These are phyloP conservation scores for Tauraco hartlaubi DNA, from an alignment of 2,797 vertebrate species.

Conservation along the genomic window DNA sequence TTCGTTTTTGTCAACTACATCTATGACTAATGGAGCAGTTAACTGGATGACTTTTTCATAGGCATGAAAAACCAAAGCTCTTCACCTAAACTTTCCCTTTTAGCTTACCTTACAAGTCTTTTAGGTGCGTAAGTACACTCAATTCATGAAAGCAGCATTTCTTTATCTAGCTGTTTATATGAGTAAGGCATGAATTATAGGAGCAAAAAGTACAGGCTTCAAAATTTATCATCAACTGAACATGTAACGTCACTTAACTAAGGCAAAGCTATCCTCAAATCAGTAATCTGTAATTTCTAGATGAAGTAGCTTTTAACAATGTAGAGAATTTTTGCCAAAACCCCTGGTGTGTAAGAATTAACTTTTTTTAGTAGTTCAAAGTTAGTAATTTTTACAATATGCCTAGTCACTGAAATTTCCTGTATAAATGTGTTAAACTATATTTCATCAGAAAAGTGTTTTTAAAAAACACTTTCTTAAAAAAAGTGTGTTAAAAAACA, in stretches of 20 bases:
- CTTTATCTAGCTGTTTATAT: background rate
- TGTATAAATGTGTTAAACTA: background rate
- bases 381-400: background rate
- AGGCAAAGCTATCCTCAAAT: background rate
- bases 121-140: background rate
- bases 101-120: background rate
- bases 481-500: background rate
- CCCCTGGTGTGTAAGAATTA: background rate
- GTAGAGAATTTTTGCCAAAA: background rate
- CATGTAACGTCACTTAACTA: background rate
- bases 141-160: background rate
- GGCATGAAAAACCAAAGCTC: constrained; percentile 4
- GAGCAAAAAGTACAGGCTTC: background rate
- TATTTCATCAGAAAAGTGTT: background rate
- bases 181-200: background rate
- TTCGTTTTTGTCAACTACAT: background rate
- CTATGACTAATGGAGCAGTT: background rate
- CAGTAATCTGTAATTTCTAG: background rate
- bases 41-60: background rate
- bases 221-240: background rate
- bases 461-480: background rate
- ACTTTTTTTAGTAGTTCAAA: background rate
- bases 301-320: background rate
- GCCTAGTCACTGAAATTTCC: background rate
- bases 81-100: background rate